These are phyloP conservation scores for Edolisoma coerulescens DNA, from an alignment of 2,113 vertebrate genomes.

Conservation along the genomic window DNA sequence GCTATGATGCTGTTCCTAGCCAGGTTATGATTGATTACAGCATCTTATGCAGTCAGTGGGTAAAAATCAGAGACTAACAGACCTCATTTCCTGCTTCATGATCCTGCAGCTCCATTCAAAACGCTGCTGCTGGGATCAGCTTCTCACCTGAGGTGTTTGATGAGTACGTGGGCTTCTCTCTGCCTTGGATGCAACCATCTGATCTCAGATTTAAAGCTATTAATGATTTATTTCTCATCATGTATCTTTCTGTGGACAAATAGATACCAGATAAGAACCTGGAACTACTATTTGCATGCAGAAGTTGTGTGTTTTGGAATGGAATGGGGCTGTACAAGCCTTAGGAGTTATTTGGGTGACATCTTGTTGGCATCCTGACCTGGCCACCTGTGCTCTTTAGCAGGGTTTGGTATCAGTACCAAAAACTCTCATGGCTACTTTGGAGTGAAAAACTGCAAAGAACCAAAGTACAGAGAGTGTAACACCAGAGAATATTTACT, in stretches of 20 bases:
- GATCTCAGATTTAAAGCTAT: neutral
- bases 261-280: neutral
- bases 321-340: neutral
- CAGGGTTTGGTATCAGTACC: neutral
- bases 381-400: neutral
- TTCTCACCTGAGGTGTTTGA: neutral
- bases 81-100: neutral
- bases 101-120: neutral
- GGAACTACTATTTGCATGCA: neutral
- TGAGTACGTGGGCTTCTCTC: neutral
- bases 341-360: neutral
- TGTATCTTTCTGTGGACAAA: neutral
- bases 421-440: neutral
- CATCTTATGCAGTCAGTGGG: neutral
- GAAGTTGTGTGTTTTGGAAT: neutral
- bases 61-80: neutral
- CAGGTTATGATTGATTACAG: neutral
- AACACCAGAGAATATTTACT: neutral
- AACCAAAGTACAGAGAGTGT: neutral
- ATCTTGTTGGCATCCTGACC: neutral
- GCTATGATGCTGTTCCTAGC: neutral
- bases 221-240: neutral
- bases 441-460: neutral
- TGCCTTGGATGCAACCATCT: accelerated
- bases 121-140: neutral